Conservation (phyloP, 2,797 vertebrate species). For the Podarcis siculus region DNA sequence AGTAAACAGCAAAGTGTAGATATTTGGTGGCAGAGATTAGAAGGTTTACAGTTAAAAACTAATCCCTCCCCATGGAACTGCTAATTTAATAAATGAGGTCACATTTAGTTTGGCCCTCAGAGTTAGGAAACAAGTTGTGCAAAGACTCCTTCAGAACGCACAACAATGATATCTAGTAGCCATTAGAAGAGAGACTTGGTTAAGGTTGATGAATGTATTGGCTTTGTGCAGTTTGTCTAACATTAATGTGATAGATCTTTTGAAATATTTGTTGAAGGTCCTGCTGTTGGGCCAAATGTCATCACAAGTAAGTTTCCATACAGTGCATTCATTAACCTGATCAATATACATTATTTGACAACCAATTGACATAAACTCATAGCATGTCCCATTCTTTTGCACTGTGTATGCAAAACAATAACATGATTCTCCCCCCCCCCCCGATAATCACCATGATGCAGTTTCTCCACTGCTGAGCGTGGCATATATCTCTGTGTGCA, state of each 20-base stretch:
- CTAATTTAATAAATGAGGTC: not conserved
- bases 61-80: not conserved
- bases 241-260: not conserved
- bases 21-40: too few relatives aligned
- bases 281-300: not conserved
- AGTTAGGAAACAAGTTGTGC: not conserved
- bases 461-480: not conserved
- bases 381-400: not conserved
- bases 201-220: not conserved
- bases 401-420: constrained; percentile 15
- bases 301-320: not conserved
- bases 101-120: not conserved
- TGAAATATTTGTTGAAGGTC: not conserved
- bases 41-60: not conserved
- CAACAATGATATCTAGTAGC: not conserved
- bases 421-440: not conserved
- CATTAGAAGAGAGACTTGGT: not conserved
- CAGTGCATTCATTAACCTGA: not conserved
- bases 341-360: not conserved
- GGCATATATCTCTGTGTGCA: not conserved
- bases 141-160: not conserved
- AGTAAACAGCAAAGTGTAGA: too few relatives aligned
- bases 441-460: not conserved
- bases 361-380: not conserved
- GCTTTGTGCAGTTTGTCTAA: not conserved